Percentiles rank a stretch among this genome's conserved stretches.
These are phyloP conservation scores for Prolemur simus DNA, from an alignment of 2,113 vertebrate species.

Conservation along the genomic window DNA sequence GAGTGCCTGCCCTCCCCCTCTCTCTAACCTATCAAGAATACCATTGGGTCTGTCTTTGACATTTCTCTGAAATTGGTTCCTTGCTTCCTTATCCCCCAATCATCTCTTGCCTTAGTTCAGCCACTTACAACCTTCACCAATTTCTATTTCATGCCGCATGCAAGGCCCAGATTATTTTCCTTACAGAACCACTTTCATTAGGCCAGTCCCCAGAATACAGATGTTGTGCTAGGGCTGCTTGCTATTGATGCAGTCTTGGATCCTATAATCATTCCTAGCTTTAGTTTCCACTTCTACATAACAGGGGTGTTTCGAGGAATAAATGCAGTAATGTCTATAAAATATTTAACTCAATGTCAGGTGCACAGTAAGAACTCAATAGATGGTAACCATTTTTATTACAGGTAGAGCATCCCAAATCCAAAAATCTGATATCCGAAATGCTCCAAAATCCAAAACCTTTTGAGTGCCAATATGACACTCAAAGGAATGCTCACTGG, in stretches of 20 bases:
- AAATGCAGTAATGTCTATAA: neutral
- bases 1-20: neutral
- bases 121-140: neutral
- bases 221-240: neutral
- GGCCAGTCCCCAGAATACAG: neutral
- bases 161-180: neutral
- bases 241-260: neutral
- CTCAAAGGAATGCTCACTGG: neutral
- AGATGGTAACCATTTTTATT: neutral
- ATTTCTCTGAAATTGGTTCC: neutral
- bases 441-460: neutral
- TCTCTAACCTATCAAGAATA: neutral
- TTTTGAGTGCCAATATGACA: neutral
- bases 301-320: neutral
- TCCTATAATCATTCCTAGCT: neutral
- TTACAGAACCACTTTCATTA: neutral
- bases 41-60: neutral
- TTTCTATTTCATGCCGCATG: neutral
- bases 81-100: neutral
- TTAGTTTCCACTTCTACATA: neutral
- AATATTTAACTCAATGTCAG: neutral
- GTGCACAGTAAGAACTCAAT: neutral
- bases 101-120: neutral
- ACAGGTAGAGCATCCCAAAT: neutral
- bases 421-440: neutral